Percentiles rank a stretch among this genome's conserved stretches.
phyloP scores from a whole-genome alignment of 2,113 vertebrate species.

The Barbus barbus region DNA sequence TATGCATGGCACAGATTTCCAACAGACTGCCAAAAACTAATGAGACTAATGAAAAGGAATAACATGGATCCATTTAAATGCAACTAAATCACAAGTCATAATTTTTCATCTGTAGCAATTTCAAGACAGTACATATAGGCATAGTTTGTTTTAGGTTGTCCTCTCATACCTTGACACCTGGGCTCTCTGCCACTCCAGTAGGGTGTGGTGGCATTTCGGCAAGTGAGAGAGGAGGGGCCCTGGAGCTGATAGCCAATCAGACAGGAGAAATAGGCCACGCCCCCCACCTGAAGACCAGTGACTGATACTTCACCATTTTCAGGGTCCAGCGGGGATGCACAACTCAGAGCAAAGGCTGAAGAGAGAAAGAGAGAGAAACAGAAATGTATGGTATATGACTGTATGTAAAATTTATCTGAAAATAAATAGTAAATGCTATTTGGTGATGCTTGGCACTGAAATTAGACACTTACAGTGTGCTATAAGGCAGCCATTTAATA shows the following conservation, averaged over 20 bases:
- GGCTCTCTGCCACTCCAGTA: slow-evolving; percentile 92
- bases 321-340: slow-evolving; percentile 84
- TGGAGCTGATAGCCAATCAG: slow-evolving; percentile 86
- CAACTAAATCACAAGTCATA: background rate
- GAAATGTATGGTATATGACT: background rate
- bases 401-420: background rate
- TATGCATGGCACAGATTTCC: background rate
- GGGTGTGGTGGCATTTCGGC: slow-evolving; percentile 91
- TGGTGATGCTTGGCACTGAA: background rate
- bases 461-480: slow-evolving; percentile 40
- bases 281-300: slow-evolving; percentile 86
- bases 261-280: slow-evolving; percentile 87
- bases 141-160: background rate
- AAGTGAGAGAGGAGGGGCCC: slow-evolving; percentile 81
- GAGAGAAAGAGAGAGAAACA: slow-evolving; percentile 15
- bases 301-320: slow-evolving; percentile 87
- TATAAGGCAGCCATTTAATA: background rate
- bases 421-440: background rate
- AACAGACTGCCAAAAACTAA: slow-evolving; percentile 14
- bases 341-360: slow-evolving; percentile 92
- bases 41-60: slow-evolving; percentile 6
- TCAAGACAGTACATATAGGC: background rate
- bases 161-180: slow-evolving; percentile 82
- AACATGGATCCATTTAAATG: background rate
- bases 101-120: background rate